Evolutionary conservation across 2,797 vertebrate genomes (phyloP).

Genomic region (Lutjanus campechanus): DNA sequence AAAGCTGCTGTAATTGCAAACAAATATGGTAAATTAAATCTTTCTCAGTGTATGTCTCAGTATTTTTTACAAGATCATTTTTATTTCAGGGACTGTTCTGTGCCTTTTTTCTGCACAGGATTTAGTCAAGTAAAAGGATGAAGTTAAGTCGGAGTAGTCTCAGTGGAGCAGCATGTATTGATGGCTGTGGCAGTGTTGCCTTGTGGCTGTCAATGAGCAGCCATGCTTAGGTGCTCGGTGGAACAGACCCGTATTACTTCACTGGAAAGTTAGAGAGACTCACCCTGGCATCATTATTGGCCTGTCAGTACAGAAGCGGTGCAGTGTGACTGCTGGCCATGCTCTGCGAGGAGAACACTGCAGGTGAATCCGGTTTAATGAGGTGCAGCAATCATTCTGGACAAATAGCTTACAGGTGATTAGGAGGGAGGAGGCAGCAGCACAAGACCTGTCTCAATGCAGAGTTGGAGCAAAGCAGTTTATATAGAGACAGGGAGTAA

Average conservation of each 20-base stretch:
- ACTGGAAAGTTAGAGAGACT: constrained; percentile 12
- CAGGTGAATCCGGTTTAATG: constrained; percentile 26
- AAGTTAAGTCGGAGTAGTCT: constrained; percentile 15
- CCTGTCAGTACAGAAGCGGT: neutral
- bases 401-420: constrained; percentile 11
- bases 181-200: constrained; percentile 26
- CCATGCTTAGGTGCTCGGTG: neutral
- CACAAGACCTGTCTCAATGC: neutral
- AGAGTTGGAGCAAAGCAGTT: neutral
- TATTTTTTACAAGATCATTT: constrained; percentile 2
- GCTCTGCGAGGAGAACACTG: neutral
- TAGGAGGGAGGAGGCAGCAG: neutral
- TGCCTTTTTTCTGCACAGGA: neutral
- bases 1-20: neutral
- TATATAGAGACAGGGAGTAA: neutral
- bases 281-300: constrained; percentile 22
- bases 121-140: constrained; percentile 26
- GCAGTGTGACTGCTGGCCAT: constrained; percentile 4
- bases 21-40: neutral
- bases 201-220: constrained; percentile 24
- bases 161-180: constrained; percentile 33
- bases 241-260: constrained; percentile 18
- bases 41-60: neutral
- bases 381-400: neutral
- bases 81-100: neutral